Conservation (phyloP, 1,140 invertebrate genomes). For the Drosophila micromelanica region DNA sequence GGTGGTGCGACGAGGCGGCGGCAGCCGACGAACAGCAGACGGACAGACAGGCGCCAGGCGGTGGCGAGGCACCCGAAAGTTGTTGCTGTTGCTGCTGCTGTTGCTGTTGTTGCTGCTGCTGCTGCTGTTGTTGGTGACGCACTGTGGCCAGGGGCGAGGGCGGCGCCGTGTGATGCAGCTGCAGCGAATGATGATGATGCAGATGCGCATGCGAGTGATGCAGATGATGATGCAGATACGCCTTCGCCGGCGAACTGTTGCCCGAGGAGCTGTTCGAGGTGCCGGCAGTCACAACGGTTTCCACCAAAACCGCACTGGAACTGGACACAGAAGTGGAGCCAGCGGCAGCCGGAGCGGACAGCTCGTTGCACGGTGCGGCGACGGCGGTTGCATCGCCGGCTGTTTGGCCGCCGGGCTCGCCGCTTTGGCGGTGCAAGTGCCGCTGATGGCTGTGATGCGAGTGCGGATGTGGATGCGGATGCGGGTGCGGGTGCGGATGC, state of each 20-base stretch:
- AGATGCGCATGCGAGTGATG: conserved; percentile 57
- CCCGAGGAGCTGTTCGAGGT: conserved; percentile 66
- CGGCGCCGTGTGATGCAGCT: conserved; percentile 68
- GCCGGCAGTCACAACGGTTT: conserved; percentile 12
- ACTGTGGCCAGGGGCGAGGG: conserved; percentile 64
- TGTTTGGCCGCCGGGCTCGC: conserved; percentile 12
- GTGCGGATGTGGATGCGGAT: conserved; percentile 15
- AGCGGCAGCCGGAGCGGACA: background rate
- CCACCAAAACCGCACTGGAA: background rate
- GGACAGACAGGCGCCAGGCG: conserved; percentile 29
- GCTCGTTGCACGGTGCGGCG: conserved; percentile 5
- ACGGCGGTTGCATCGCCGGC: background rate
- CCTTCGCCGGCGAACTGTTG: conserved; percentile 60
- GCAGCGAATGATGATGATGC: conserved; percentile 57
- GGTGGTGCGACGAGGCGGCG: conserved; percentile 42
- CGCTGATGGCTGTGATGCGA: conserved; percentile 18
- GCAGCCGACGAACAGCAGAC: conserved; percentile 59
- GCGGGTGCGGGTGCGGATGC: conserved; percentile 8
- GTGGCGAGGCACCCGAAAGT: conserved; percentile 19
- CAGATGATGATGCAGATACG: conserved; percentile 59
- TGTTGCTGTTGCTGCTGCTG: conserved; percentile 19
- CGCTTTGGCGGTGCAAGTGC: conserved; percentile 21
- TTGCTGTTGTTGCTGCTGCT: conserved; percentile 28
- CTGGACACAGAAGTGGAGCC: background rate
- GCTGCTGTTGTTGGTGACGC: conserved; percentile 54